Conservation (phyloP, 2,888 invertebrate genomes). For the Cantharis lateralis region DNA sequence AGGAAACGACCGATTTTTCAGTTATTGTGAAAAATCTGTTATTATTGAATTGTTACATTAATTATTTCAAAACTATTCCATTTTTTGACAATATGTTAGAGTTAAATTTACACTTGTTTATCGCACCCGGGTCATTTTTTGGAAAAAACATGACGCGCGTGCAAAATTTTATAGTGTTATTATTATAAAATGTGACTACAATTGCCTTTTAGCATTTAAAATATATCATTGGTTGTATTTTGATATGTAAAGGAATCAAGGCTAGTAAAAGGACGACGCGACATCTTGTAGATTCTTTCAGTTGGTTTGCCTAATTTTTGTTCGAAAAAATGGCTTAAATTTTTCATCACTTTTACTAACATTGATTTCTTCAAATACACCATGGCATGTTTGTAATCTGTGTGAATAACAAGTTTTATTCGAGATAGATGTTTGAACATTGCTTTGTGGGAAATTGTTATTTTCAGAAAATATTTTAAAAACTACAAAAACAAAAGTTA, state of each 20-base stretch:
- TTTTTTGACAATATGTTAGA: slow-evolving; percentile 58
- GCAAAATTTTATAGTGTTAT: slow-evolving; percentile 41
- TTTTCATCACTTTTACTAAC: slow-evolving; percentile 35
- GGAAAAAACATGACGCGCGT: slow-evolving; percentile 16
- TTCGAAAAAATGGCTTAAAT: slow-evolving; percentile 4
- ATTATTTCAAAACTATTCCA: slow-evolving; percentile 50
- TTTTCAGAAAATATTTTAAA: slow-evolving; percentile 61
- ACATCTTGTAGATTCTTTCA: not conserved
- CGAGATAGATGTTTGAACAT: slow-evolving; percentile 59
- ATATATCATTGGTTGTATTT: slow-evolving; percentile 54
- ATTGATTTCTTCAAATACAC: slow-evolving; percentile 44
- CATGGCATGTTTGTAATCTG: slow-evolving; percentile 56
- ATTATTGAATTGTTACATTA: slow-evolving; percentile 30
- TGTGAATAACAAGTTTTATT: slow-evolving; percentile 56
- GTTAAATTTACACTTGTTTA: slow-evolving; percentile 39
- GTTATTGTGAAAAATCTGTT: slow-evolving; percentile 5
- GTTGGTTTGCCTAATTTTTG: not conserved
- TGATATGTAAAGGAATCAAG: slow-evolving; percentile 48
- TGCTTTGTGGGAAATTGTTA: slow-evolving; percentile 62
- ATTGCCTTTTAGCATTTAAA: slow-evolving; percentile 58
- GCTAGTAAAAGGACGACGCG: slow-evolving; percentile 37
- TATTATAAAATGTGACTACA: slow-evolving; percentile 55
- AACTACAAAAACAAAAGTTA: slow-evolving; percentile 54
- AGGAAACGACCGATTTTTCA: not conserved
- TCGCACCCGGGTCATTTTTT: slow-evolving; percentile 31